phyloP scores from a whole-genome alignment of 2,888 invertebrate genomes.

The Spodoptera picta region DNA sequence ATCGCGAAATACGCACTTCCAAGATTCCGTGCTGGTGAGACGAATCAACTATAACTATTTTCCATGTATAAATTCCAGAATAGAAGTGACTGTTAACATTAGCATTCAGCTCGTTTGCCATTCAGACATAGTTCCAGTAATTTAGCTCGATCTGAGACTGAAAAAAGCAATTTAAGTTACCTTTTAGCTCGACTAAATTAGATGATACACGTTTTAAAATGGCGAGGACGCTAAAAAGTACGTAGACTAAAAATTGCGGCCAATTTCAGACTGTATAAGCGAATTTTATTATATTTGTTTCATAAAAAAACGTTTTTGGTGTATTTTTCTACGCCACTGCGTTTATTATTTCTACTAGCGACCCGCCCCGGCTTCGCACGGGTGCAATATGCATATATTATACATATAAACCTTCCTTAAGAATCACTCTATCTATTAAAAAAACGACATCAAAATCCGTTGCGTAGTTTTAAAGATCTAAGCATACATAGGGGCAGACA shows the following conservation, averaged over 20 bases:
- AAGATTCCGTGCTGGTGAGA: too few species aligned
- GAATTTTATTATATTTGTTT: constrained; percentile 21
- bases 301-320: constrained; percentile 30
- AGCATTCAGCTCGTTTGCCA: constrained; percentile 21
- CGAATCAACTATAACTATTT: too few species aligned
- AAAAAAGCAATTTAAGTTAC: constrained; percentile 24
- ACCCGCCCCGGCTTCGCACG: too few species aligned
- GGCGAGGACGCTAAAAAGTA: constrained; percentile 2
- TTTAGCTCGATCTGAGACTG: constrained; percentile 10
- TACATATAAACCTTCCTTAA: too few species aligned
- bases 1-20: too few species aligned
- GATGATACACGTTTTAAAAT: constrained; percentile 8
- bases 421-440: too few species aligned
- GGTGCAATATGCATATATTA: too few species aligned
- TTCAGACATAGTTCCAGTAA: constrained; percentile 25
- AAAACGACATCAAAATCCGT: too few species aligned
- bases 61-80: too few species aligned
- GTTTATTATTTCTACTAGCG: too few species aligned
- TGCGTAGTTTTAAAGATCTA: too few species aligned
- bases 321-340: constrained; percentile 16
- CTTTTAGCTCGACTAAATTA: constrained; percentile 19
- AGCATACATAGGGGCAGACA: too few species aligned
- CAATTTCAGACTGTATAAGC: constrained; percentile 22
- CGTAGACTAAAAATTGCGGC: constrained; percentile 18
- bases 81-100: constrained; percentile 8